Base-by-base conservation (phyloP, 1,140 invertebrate species). In the Caenorhabditis brenneri region DNA sequence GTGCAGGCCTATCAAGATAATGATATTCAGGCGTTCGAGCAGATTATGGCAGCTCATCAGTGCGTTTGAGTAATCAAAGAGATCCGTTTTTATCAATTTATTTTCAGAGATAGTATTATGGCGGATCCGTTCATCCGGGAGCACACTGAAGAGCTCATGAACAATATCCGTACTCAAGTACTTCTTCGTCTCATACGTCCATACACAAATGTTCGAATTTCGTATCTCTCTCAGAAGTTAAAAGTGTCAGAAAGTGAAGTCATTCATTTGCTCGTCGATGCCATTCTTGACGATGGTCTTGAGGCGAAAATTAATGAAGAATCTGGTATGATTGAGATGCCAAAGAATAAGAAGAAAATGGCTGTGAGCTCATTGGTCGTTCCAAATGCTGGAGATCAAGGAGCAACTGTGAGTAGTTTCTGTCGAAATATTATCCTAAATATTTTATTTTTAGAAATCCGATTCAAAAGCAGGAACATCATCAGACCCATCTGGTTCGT, bases 121-220 rank as follows among this genome's bases (percentile, higher is more conserved):
- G 96, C 97, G 90, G 98, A 99, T 93, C 96, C 96, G 7, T 99
- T 99, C 91, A 99, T 99, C 89, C 93, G 96, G 88, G 98, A 99
- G 92, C 97, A 99, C 90, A 99, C 99, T 91, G 97, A 99, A 94
- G 97, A 99, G 93, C 92, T 99, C 42, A 92, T 99, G 60, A 93
- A 96, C 55, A 99, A 99, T 92, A 98, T 99, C 88, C 93, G 97
- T 84, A 99, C 97, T n/a, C 97, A 94, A 92, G 97, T 99, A 81
- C 92, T 99, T 33, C 97, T 99, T 69, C 97, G 98, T 91, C 92
- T 99, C 60, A 99, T 99, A 84, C 96, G 95, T 87, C 98, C 98
- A 10, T 99, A 99, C 91, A 99, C 97, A 46, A 94, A 96, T 88
- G 98, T 99, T 89, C 95, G 97, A 90, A 97, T 99, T 90, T 95